Conservation (phyloP, 2,797 vertebrate genomes). For the Arnoldichthys spilopterus region DNA sequence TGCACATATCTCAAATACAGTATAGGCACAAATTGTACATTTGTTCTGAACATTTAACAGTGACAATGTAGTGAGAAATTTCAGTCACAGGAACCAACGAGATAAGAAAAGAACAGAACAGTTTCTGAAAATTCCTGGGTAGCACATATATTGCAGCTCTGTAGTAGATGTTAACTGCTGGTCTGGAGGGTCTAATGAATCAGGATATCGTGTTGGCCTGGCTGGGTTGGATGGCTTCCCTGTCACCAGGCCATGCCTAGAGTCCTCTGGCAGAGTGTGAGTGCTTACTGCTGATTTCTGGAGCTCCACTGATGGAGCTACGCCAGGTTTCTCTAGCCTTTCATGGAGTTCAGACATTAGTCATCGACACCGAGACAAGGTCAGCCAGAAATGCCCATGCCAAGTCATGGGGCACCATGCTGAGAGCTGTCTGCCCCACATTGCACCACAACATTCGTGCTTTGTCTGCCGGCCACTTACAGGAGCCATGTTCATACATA, state of each 20-base stretch:
- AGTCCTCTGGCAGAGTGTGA: constrained; percentile 58
- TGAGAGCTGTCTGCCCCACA: constrained; percentile 53
- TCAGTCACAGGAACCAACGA: neutral
- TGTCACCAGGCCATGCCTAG: constrained; percentile 54
- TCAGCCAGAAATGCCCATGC: constrained; percentile 69
- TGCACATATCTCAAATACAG: neutral
- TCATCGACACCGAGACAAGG: constrained; percentile 70
- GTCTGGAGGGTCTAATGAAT: constrained; percentile 30
- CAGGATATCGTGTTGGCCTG: constrained; percentile 30
- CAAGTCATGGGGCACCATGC: constrained; percentile 55
- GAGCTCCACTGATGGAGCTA: constrained; percentile 45
- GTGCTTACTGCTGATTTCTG: constrained; percentile 63
- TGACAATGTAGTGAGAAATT: neutral
- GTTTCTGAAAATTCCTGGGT: neutral
- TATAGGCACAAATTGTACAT: neutral
- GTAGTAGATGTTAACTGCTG: constrained; percentile 20
- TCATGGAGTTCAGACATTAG: constrained; percentile 53
- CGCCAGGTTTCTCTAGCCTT: constrained; percentile 66
- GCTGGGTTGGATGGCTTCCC: constrained; percentile 56
- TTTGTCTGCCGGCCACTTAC: constrained; percentile 13
- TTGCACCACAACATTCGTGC: constrained; percentile 22
- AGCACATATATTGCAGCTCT: neutral
- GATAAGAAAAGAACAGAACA: no score
- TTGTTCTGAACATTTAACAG: neutral
- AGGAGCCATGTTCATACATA: neutral